Conservation (phyloP, 2,888 invertebrate genomes). For the Chesias legatella region DNA sequence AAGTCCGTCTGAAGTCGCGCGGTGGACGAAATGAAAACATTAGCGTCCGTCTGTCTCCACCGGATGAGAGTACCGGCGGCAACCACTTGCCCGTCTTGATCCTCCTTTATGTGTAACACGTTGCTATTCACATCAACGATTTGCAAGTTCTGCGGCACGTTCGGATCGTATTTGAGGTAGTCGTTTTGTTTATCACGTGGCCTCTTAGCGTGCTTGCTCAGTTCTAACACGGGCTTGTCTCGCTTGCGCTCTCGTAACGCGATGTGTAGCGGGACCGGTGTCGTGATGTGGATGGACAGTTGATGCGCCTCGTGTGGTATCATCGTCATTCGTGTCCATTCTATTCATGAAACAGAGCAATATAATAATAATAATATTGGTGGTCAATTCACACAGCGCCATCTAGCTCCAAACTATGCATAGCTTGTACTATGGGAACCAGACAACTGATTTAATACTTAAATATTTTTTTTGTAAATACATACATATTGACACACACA, state of each 20-base stretch:
- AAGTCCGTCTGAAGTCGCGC: slow-evolving; percentile 63
- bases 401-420: too few species aligned
- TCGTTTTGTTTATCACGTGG: slow-evolving; percentile 50
- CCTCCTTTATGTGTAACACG: slow-evolving; percentile 66
- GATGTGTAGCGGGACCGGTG: slow-evolving; percentile 56
- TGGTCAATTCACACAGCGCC: too few species aligned
- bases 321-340: slow-evolving; percentile 64
- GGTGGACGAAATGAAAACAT: slow-evolving; percentile 54
- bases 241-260: slow-evolving; percentile 60
- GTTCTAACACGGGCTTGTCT: slow-evolving; percentile 59
- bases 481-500: too few species aligned
- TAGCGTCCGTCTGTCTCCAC: slow-evolving; percentile 61
- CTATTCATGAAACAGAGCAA: slow-evolving; percentile 39
- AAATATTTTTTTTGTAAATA: too few species aligned
- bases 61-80: slow-evolving; percentile 58
- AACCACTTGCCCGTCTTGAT: slow-evolving; percentile 46
- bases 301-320: slow-evolving; percentile 66
- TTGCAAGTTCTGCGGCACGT: slow-evolving; percentile 67
- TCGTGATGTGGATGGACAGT: slow-evolving; percentile 58
- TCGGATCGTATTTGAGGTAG: slow-evolving; percentile 69
- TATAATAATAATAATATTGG: too few species aligned
- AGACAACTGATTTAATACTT: too few species aligned
- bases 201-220: slow-evolving; percentile 55
- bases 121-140: slow-evolving; percentile 68
- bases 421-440: too few species aligned